Conservation (phyloP, 2,888 invertebrate species). For the Dromius quadrimaculatus region DNA sequence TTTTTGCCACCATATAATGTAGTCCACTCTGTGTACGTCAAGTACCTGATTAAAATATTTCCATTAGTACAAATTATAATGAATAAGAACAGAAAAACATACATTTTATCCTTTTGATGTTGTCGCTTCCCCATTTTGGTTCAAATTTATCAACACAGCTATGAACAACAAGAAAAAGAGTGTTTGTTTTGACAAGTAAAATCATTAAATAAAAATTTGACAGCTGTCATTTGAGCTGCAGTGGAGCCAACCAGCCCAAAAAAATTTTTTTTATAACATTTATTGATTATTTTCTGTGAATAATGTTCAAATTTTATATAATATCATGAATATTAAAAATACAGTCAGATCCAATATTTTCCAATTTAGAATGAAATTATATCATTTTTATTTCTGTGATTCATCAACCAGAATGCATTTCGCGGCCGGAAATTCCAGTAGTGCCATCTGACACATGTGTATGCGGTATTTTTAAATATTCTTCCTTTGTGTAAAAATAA, state of each 20-base stretch:
- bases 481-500: conserved; percentile 49
- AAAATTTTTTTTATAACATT: conserved; percentile 5
- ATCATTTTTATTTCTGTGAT: too few relatives aligned
- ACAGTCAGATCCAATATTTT: too few relatives aligned
- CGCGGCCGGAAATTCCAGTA: conserved; percentile 26
- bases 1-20: conserved; percentile 91
- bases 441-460: conserved; percentile 31
- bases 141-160: not conserved
- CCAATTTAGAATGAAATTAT: too few relatives aligned
- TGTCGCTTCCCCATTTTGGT: conserved; percentile 88
- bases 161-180: not conserved
- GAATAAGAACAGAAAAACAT: conserved; percentile 60
- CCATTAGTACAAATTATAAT: conserved; percentile 26
- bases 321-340: too few relatives aligned
- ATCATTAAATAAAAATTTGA: conserved; percentile 22
- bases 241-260: conserved; percentile 1
- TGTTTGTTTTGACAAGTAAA: too few relatives aligned
- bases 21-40: conserved; percentile 90
- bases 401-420: conserved; percentile 18
- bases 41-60: too few relatives aligned
- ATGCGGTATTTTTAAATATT: conserved; percentile 51
- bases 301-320: too few relatives aligned
- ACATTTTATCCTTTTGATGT: conserved; percentile 96
- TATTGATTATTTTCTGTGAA: too few relatives aligned
- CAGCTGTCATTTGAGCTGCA: not conserved